Evolutionary conservation across 2,888 invertebrate species (phyloP), one percentile per base, ranked within the genome.

Genomic region (Diaprepes abbreviatus): DNA sequence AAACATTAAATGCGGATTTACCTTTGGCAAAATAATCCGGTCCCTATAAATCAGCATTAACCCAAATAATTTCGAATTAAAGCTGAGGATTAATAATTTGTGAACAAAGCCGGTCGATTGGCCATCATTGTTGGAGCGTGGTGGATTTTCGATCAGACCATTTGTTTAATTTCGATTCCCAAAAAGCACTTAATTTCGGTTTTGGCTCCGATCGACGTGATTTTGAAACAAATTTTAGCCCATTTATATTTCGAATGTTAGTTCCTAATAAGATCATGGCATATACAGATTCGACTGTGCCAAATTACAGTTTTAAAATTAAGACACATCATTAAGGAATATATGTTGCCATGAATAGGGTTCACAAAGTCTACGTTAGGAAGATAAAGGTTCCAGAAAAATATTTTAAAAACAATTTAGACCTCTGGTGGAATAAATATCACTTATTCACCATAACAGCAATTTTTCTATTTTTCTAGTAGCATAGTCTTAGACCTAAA

Each of bases 181-280:
- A 38, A 50, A 54, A 40, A 54, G 63, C 63, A 63, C 63, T 63
- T 63, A 52, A 63, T 63, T 63, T 54, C 38, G 63, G 63, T 63
- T 63, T 54, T 28, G 54, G 40, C 31, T 38, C 31, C 19, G 35
- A 16, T 35, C 16, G 50, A 36, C 62, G 62, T 62, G 54, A 54
- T 59, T 63, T 52, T 43, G 9, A 33, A 38, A 54, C 21, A 28
- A 40, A 38, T 17, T 7, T 52, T 52, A 21, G 5, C 12, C 54
- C 17, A 63, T 63, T 54, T 63, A 33, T 40, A 52, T 19, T 52
- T 38, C n/a, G 62, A 9, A 16, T 19, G 38, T 28, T n/a, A n/a
- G n/a, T n/a, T n/a, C n/a, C n/a, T n/a, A n/a, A n/a, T n/a, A n/a
- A n/a, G n/a, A n/a, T n/a, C n/a, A n/a, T n/a, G n/a, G n/a, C n/a